Conservation (phyloP, 2,888 invertebrate genomes). For the Polylopha cassiicola region DNA sequence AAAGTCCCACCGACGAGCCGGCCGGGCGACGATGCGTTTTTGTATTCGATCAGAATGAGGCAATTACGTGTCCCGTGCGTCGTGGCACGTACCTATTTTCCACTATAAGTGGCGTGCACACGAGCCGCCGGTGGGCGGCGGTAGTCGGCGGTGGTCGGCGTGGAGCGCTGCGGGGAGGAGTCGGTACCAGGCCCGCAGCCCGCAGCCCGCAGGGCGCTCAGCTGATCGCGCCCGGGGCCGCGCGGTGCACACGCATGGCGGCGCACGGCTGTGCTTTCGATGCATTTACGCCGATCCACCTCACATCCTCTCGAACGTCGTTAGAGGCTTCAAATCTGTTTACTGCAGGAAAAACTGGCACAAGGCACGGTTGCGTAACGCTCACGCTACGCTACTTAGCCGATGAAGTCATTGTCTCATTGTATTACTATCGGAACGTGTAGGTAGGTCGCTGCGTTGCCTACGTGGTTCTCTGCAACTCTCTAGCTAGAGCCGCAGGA, state of each 20-base stretch:
- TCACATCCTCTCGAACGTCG: conserved; percentile 36
- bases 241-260: conserved; percentile 47
- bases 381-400: conserved; percentile 38
- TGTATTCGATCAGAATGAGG: too few relatives aligned
- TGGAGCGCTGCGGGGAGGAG: conserved; percentile 2
- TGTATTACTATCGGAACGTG: conserved; percentile 39
- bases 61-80: too few relatives aligned
- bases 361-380: conserved; percentile 60
- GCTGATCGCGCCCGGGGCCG: conserved; percentile 52
- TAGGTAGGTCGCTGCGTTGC: conserved; percentile 30
- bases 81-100: too few relatives aligned
- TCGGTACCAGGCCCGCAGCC: conserved; percentile 36
- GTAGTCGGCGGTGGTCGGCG: too few relatives aligned
- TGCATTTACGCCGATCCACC: conserved; percentile 43
- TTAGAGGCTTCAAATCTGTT: conserved; percentile 31
- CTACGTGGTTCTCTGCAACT: too few relatives aligned
- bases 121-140: too few relatives aligned
- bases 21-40: too few relatives aligned
- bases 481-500: too few relatives aligned
- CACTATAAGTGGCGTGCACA: too few relatives aligned
- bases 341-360: conserved; percentile 42
- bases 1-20: too few relatives aligned
- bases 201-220: conserved; percentile 53
- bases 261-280: conserved; percentile 39
- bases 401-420: conserved; percentile 50